Percentiles rank a stretch among this genome's conserved stretches.
Conservation (phyloP, 1,140 invertebrate species). For the Cylas formicarius region DNA sequence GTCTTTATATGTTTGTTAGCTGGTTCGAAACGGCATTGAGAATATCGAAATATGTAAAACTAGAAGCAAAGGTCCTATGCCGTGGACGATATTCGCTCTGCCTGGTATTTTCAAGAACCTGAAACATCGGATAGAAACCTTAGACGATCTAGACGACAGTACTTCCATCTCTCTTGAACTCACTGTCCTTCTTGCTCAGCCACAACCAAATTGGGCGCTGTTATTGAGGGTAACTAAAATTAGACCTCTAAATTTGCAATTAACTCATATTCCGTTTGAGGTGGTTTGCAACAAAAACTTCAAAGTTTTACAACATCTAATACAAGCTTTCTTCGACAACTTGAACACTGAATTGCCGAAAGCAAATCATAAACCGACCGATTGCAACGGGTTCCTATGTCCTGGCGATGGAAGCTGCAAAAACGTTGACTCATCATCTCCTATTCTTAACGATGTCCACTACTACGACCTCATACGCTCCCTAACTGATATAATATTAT, state of each 20-base stretch:
- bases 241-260: conserved; percentile 17
- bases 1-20: conserved; percentile 41
- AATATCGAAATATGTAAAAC: conserved; percentile 48
- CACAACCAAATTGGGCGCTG: conserved; percentile 66
- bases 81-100: conserved; percentile 60
- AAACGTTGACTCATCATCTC: conserved; percentile 27
- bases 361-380: conserved; percentile 24
- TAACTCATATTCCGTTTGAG: conserved; percentile 35
- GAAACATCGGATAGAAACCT: conserved; percentile 42
- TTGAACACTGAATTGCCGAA: conserved; percentile 26
- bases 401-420: conserved; percentile 43
- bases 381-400: conserved; percentile 61
- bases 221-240: conserved; percentile 53
- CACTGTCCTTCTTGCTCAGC: conserved; percentile 62
- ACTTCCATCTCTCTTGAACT: conserved; percentile 59
- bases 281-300: conserved; percentile 60
- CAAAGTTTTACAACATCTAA: conserved; percentile 40
- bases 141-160: conserved; percentile 47
- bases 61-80: conserved; percentile 45
- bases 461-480: conserved; percentile 37
- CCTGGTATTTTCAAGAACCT: conserved; percentile 53
- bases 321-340: conserved; percentile 29
- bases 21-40: conserved; percentile 51
- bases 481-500: conserved; percentile 46
- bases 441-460: conserved; percentile 42